Conservation (phyloP, 2,113 vertebrate species). For the Chloropsis hardwickii region DNA sequence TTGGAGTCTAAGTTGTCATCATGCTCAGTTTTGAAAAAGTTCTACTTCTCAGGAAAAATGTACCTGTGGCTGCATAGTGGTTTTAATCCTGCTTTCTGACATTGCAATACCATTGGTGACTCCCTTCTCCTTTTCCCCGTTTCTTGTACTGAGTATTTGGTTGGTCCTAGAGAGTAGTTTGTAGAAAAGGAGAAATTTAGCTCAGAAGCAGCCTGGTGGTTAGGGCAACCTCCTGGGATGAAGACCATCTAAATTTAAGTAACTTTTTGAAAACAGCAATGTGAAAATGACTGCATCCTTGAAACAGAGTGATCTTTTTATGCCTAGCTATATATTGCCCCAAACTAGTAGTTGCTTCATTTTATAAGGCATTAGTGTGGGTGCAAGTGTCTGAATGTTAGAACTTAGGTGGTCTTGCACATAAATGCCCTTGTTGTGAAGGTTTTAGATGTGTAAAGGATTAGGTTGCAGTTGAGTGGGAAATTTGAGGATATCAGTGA, state of each 20-base stretch:
- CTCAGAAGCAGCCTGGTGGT: not conserved
- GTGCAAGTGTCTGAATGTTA: not conserved
- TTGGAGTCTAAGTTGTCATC: not conserved
- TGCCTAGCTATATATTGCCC: not conserved
- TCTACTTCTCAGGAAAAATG: not conserved
- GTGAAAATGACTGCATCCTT: not conserved
- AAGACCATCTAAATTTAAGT: not conserved
- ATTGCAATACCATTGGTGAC: not conserved
- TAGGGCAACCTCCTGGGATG: not conserved
- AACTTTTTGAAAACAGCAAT: not conserved
- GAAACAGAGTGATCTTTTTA: not conserved
- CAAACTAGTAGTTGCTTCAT: not conserved
- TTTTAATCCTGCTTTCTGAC: not conserved
- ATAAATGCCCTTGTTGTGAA: not conserved
- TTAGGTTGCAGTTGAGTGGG: not conserved
- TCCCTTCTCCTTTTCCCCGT: not conserved
- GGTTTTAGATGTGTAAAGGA: not conserved
- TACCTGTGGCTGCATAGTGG: not conserved
- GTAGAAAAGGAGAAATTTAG: not conserved
- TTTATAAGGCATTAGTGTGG: not conserved
- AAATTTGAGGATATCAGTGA: not conserved
- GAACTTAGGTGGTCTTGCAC: not conserved
- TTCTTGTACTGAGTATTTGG: not conserved
- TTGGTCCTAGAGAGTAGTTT: not conserved
- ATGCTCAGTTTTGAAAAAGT: not conserved